Base-by-base conservation (phyloP, 2,888 invertebrate genomes). In the Scaptomyza flava region DNA sequence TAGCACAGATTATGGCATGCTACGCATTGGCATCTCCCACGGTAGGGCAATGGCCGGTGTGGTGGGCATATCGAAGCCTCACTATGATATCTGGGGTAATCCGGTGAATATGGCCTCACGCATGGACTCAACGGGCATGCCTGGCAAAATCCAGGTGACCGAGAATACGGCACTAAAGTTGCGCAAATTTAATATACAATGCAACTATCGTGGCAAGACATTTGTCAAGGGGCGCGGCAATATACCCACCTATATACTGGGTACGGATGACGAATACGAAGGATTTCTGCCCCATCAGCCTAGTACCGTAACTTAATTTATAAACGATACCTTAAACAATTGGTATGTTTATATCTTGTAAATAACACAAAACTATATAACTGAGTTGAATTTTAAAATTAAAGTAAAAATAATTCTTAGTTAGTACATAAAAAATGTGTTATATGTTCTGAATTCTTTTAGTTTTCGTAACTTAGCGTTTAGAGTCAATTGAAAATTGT, bases 71-170 rank as follows among this genome's bases (percentile, higher is more conserved):
- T 95, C 96, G 68, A 98, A 98, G 90, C 98, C 98, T 0, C 93
- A 98, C 47, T 98, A 98, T 91, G 98, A 99, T 90, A 98, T 98
- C 87, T 99, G 98, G 98, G 98, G 98, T 0, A 96, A 98, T 91
- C 96, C 98, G 0, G 98, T 98, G 0, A 99, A 99, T 92, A 96
- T 99, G 94, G 98, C 99, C 3, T 98, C 98, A 0, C 93, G 99
- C 85, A 98, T 99, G 98, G 98, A 98, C 89, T 97, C 97, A 0
- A 97, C 96, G 1, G 98, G 98, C 7, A 93, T 95, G 72, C 93
- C 95, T 2, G 96, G 96, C 43, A 94, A 94, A 91, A 96, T 97
- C 82, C 96, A 97, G 92, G 96, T 96, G 0, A 95, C 96, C 30
- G 94, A 95, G 89, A 94, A 95, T 54, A 96, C 96, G 0, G 96